Evolutionary conservation across 2,797 vertebrate species (phyloP).

Genomic region (Rallus crepitans): DNA sequence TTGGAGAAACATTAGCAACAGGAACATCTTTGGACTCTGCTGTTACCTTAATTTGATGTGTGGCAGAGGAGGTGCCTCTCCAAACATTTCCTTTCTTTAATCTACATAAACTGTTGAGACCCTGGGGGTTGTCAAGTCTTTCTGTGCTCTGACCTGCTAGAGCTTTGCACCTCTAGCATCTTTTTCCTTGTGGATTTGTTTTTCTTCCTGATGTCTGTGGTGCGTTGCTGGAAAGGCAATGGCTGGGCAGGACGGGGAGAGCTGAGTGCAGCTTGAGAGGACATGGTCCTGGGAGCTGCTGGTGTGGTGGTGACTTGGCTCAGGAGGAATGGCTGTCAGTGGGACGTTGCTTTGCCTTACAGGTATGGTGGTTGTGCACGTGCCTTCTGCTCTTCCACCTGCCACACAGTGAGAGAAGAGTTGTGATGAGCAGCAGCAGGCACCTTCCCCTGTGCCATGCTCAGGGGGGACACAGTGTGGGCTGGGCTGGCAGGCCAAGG

Average conservation of each 20-base stretch:
- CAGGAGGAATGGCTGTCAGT: background rate
- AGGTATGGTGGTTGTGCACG: background rate
- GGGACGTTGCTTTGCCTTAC: background rate
- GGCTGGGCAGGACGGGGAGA: background rate
- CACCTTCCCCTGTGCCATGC: rapidly evolving
- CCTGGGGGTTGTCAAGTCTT: background rate
- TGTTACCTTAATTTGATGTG: background rate
- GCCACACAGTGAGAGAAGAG: background rate
- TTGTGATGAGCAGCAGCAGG: background rate
- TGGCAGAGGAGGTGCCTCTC: background rate
- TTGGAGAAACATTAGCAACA: background rate
- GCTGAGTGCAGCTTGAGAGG: background rate
- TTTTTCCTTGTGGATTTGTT: background rate
- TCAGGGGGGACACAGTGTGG: background rate
- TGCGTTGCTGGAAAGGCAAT: background rate
- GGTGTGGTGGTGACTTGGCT: background rate
- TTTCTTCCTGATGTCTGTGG: background rate
- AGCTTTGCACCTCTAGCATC: background rate
- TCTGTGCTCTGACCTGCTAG: background rate
- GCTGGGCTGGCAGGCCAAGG: background rate
- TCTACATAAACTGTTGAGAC: background rate
- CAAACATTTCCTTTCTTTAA: background rate
- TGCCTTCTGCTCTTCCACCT: background rate
- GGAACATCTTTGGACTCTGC: background rate
- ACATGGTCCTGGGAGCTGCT: background rate